phyloP scores from a whole-genome alignment of 2,888 invertebrate species.

The Gastrophysa polygoni region DNA sequence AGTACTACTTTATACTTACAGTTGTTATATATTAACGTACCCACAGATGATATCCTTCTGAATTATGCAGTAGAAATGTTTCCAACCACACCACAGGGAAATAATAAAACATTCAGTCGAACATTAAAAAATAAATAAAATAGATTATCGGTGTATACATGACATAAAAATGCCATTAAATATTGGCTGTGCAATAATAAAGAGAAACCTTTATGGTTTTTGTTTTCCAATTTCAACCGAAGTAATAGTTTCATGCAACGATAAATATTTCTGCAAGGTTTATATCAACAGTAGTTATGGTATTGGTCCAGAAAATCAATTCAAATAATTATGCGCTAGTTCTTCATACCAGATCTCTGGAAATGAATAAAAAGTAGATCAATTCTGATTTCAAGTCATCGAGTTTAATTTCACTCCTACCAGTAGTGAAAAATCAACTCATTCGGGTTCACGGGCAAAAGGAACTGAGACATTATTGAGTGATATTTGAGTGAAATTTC shows the following conservation, averaged over 20 bases:
- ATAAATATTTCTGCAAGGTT: conserved; percentile 28
- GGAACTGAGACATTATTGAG: too few relatives aligned
- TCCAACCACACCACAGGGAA: conserved; percentile 18
- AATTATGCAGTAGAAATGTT: conserved; percentile 10
- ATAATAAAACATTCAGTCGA: conserved; percentile 17
- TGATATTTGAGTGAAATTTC: too few relatives aligned
- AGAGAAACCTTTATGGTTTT: conserved; percentile 39
- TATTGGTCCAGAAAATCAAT: conserved; percentile 12
- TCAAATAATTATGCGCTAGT: background rate
- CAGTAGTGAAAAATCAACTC: too few relatives aligned
- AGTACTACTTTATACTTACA: background rate
- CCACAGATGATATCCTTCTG: background rate
- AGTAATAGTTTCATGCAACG: conserved; percentile 37
- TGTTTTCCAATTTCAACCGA: conserved; percentile 37
- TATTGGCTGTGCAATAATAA: conserved; percentile 37
- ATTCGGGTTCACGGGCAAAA: too few relatives aligned
- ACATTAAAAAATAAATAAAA: conserved; percentile 36
- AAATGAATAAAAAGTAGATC: too few relatives aligned
- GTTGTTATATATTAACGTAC: too few relatives aligned
- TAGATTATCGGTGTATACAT: conserved; percentile 34
- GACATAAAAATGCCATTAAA: conserved; percentile 43
- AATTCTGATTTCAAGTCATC: too few relatives aligned
- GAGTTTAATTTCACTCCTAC: too few relatives aligned
- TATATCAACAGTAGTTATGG: conserved; percentile 21
- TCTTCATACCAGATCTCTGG: too few relatives aligned